Evolutionary conservation across 2,113 vertebrate species (phyloP).

Genomic region (Leptobrachium ailaonicum): DNA sequence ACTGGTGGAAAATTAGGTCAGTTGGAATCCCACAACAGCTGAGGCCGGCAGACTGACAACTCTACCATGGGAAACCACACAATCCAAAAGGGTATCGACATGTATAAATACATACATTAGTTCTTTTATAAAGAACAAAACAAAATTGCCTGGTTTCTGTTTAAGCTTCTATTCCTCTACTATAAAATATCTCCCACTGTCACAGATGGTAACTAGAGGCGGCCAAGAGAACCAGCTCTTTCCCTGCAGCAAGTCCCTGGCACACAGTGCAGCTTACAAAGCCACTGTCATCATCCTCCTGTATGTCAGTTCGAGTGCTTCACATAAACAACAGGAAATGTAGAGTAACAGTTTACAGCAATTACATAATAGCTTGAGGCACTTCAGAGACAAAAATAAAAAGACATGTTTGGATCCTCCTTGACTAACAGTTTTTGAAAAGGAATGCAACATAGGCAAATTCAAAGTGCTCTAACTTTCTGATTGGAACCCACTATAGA

Average conservation of each 20-base stretch:
- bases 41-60: too few relatives aligned
- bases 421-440: conserved; percentile 19
- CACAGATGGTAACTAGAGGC: neutral
- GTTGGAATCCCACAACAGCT: too few relatives aligned
- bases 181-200: neutral
- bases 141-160: neutral
- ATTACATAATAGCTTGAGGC: conserved; percentile 40
- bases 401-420: conserved; percentile 5
- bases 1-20: too few relatives aligned
- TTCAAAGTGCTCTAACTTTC: neutral
- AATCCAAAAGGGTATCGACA: neutral
- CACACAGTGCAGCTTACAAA: conserved; percentile 1
- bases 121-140: neutral
- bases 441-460: neutral
- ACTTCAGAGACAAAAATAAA: conserved; percentile 18
- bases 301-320: conserved; percentile 16
- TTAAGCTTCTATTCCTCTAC: neutral
- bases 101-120: neutral
- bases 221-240: neutral
- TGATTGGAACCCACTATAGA: neutral
- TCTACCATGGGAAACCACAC: too few relatives aligned
- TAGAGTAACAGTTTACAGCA: conserved; percentile 27
- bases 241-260: conserved; percentile 9
- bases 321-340: conserved; percentile 18
- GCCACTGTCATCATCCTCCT: conserved; percentile 7